A percentile compares a stretch with the other conserved stretches of the same genome.
Conservation (phyloP, 1,140 invertebrate genomes). For the Phymorhynchus buccinoides region DNA sequence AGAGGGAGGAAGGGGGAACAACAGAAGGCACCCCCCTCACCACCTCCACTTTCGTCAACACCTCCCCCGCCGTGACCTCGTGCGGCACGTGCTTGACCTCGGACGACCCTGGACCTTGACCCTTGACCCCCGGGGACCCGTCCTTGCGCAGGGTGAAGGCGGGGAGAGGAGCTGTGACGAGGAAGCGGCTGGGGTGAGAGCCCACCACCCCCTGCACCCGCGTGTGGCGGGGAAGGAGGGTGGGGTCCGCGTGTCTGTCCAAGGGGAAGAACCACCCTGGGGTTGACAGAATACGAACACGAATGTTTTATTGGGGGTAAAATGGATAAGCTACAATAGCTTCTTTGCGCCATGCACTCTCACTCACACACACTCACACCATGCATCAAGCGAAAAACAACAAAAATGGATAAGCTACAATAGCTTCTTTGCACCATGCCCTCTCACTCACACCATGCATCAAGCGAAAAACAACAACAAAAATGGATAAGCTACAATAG, state of each 20-base stretch:
- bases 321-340: no score
- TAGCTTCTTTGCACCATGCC: no score
- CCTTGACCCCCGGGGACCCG: neutral
- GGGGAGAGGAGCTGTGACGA: slow-evolving; percentile 40
- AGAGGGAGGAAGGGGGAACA: neutral
- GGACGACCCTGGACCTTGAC: neutral
- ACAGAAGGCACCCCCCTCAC: neutral
- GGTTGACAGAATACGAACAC: no score
- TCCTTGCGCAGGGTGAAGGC: slow-evolving; percentile 32
- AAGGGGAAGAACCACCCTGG: slow-evolving; percentile 45
- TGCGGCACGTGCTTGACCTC: slow-evolving; percentile 21
- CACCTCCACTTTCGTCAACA: slow-evolving; percentile 39
- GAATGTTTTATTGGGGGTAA: no score
- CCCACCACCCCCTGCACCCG: slow-evolving; percentile 34
- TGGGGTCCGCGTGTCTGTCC: neutral
- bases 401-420: no score
- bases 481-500: no score
- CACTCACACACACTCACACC: no score
- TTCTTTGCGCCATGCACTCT: no score
- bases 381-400: no score
- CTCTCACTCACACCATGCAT: no score
- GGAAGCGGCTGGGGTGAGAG: slow-evolving; percentile 30
- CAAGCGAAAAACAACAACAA: no score
- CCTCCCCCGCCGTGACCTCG: slow-evolving; percentile 40
- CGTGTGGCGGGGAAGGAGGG: slow-evolving; percentile 31